Conservation (phyloP, 1,140 invertebrate species). For the Fragariocoptes setiger region DNA sequence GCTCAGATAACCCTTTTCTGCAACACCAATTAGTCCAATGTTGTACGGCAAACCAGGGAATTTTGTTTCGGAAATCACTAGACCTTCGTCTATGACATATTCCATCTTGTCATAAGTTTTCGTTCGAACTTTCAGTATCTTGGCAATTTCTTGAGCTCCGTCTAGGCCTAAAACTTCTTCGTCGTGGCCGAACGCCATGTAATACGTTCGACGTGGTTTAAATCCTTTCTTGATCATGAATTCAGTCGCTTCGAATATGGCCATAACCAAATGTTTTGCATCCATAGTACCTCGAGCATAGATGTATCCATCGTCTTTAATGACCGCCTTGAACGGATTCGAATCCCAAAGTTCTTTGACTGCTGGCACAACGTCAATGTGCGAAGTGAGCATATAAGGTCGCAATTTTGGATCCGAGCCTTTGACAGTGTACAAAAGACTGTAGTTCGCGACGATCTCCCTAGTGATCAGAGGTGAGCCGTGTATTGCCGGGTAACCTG, state of each 20-base stretch:
- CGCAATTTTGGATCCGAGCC: slow-evolving; percentile 16
- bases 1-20: slow-evolving; percentile 23
- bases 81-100: background rate
- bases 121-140: background rate
- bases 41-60: slow-evolving; percentile 1
- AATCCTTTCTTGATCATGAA: slow-evolving; percentile 17
- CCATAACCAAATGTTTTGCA: slow-evolving; percentile 23
- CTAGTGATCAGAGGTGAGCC: slow-evolving; percentile 16
- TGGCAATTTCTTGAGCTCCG: background rate
- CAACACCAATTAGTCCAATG: slow-evolving; percentile 16
- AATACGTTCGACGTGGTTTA: slow-evolving; percentile 20
- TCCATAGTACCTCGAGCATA: slow-evolving; percentile 26
- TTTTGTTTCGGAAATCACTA: background rate
- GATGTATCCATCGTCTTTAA: slow-evolving; percentile 20
- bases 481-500: slow-evolving; percentile 20
- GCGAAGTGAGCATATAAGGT: slow-evolving; percentile 23
- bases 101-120: slow-evolving; percentile 8
- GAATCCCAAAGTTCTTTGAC: slow-evolving; percentile 19
- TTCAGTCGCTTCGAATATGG: slow-evolving; percentile 23
- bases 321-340: slow-evolving; percentile 21
- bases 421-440: slow-evolving; percentile 20
- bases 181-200: slow-evolving; percentile 27
- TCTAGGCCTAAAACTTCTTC: background rate
- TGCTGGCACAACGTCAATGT: slow-evolving; percentile 27
- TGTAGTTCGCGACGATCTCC: slow-evolving; percentile 21